Evolutionary conservation across 2,113 vertebrate genomes (phyloP).

Genomic region (Mustela nigripes): DNA sequence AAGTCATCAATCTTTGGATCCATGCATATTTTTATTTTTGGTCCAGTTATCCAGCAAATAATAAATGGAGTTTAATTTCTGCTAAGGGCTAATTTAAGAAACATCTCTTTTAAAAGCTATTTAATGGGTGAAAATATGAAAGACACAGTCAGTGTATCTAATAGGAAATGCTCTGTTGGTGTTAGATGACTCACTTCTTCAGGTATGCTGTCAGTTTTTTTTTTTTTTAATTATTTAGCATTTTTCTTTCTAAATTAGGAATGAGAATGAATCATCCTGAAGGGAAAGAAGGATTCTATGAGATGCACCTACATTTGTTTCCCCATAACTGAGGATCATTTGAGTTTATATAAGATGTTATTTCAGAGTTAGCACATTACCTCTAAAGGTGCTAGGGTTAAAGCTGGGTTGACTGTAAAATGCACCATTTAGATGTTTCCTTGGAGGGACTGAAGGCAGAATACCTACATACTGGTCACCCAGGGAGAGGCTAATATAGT

Average conservation of each 20-base stretch:
- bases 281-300: background rate
- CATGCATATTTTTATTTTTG: conserved; percentile 56
- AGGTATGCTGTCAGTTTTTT: conserved; percentile 52
- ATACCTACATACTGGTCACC: conserved; percentile 76
- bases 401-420: conserved; percentile 80
- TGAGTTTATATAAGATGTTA: conserved; percentile 78
- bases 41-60: conserved; percentile 27
- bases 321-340: conserved; percentile 1
- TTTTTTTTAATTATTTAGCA: conserved; percentile 43
- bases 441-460: conserved; percentile 8
- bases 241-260: conserved; percentile 55
- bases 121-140: conserved; percentile 37
- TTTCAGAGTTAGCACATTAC: conserved; percentile 80
- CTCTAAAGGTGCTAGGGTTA: conserved; percentile 73
- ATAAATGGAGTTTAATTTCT: conserved; percentile 59
- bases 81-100: conserved; percentile 47
- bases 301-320: conserved; percentile 8
- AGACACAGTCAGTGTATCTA: background rate
- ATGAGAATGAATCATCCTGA: conserved; percentile 28
- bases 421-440: conserved; percentile 79
- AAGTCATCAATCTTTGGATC: background rate
- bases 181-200: conserved; percentile 42
- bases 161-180: conserved; percentile 38
- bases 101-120: background rate
- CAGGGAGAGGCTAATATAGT: conserved; percentile 86